These are phyloP conservation scores for Eciton burchellii DNA, from an alignment of 1,140 invertebrate genomes.

Conservation along the genomic window DNA sequence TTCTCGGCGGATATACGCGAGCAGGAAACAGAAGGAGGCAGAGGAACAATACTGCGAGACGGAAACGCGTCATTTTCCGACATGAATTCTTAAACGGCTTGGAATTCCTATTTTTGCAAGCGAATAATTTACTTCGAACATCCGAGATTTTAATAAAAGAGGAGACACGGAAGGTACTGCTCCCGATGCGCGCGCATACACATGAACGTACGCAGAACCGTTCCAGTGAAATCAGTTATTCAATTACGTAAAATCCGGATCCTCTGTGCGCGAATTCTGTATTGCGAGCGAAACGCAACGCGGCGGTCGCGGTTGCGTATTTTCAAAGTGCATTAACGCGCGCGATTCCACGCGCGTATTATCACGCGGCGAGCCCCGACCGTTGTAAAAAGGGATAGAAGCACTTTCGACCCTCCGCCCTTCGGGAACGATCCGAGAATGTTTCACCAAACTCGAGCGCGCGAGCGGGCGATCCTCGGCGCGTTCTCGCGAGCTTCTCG, in stretches of 20 bases:
- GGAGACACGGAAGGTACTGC: too few species aligned
- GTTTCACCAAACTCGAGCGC: too few species aligned
- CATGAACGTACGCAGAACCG: not conserved
- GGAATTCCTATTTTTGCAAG: too few species aligned
- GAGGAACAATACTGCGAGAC: too few species aligned
- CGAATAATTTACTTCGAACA: too few species aligned
- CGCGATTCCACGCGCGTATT: constrained; percentile 14
- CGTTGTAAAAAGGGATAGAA: constrained; percentile 36
- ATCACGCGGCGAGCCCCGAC: constrained; percentile 1
- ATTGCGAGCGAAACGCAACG: not conserved
- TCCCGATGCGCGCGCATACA: not conserved
- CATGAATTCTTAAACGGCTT: too few species aligned
- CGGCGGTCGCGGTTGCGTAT: not conserved
- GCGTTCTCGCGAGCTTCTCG: not conserved
- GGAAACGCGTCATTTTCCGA: too few species aligned
- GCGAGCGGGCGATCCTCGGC: too few species aligned
- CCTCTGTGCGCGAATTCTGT: too few species aligned
- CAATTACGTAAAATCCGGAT: not conserved
- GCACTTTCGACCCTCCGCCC: constrained; percentile 34
- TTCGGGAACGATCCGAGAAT: not conserved
- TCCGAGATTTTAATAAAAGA: not conserved
- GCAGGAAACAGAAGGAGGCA: too few species aligned
- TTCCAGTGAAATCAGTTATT: constrained; percentile 24
- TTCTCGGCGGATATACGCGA: too few species aligned
- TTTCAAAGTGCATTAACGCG: constrained; percentile 32